These are phyloP conservation scores for Proctacanthus coquilletti DNA, from an alignment of 1,140 invertebrate genomes.

Conservation along the genomic window DNA sequence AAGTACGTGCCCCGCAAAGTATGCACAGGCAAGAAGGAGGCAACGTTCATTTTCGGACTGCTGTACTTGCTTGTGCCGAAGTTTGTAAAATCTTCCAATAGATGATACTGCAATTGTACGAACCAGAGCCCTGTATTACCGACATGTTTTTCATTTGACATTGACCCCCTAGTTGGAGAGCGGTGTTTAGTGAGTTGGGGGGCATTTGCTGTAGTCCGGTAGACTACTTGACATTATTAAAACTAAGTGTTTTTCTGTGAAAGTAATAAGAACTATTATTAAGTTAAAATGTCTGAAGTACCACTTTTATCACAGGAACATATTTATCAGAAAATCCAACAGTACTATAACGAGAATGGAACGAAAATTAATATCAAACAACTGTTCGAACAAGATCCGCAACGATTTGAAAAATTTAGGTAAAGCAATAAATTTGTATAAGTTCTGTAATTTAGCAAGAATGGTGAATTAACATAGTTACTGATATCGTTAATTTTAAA, in stretches of 20 bases:
- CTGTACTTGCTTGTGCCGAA: background rate
- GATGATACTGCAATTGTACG: background rate
- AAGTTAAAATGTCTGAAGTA: slow-evolving; percentile 23
- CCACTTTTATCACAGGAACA: slow-evolving; percentile 43
- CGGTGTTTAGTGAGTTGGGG: background rate
- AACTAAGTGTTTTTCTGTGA: background rate
- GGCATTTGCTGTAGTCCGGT: background rate
- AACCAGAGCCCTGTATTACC: background rate
- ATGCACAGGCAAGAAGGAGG: no score
- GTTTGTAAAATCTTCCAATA: background rate
- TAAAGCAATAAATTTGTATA: no score
- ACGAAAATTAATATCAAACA: slow-evolving; percentile 58
- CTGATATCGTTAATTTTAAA: no score
- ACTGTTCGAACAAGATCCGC: slow-evolving; percentile 57
- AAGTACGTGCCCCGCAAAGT: no score
- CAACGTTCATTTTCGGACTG: no score
- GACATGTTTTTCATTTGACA: slow-evolving; percentile 11
- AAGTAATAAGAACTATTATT: slow-evolving; percentile 8
- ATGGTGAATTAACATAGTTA: no score
- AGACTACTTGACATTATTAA: background rate
- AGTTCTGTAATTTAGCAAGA: no score
- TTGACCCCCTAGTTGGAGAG: slow-evolving; percentile 6
- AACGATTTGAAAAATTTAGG: slow-evolving; percentile 71
- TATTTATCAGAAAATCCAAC: slow-evolving; percentile 52
- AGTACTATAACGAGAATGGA: slow-evolving; percentile 49